Percentiles rank a stretch among this genome's conserved stretches.
Evolutionary conservation across 1,140 invertebrate species (phyloP).

Genomic region (Pseudachorutes palmiensis): DNA sequence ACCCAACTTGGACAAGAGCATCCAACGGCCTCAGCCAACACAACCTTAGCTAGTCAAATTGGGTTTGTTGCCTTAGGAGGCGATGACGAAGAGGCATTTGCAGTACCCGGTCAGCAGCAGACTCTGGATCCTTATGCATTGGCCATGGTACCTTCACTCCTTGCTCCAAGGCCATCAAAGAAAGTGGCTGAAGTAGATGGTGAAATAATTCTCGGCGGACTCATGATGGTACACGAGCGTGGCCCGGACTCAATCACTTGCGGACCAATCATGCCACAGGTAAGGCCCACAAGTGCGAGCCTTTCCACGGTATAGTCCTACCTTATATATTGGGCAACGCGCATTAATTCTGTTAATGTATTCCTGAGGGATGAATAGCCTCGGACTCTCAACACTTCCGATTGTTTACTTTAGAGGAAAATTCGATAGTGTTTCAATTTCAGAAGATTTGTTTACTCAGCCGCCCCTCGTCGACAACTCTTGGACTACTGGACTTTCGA

Average conservation of each 20-base stretch:
- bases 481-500: neutral
- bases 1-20: no score
- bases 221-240: constrained; percentile 94
- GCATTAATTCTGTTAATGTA: no score
- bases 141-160: neutral
- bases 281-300: constrained; percentile 44
- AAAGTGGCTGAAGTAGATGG: constrained; percentile 72
- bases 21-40: neutral
- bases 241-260: constrained; percentile 66
- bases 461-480: neutral
- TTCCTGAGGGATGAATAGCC: no score
- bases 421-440: neutral
- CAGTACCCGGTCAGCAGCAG: neutral
- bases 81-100: neutral
- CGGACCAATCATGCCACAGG: constrained; percentile 89
- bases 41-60: neutral
- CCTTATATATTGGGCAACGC: no score
- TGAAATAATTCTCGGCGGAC: constrained; percentile 59
- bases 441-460: neutral
- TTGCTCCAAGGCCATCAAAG: constrained; percentile 67
- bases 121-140: neutral
- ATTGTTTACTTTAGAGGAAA: neutral
- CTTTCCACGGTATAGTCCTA: no score
- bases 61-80: neutral
- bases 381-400: neutral